Evolutionary conservation across 2,113 vertebrate genomes (phyloP), one percentile per base, ranked within the genome.

Genomic region (Carassius auratus): DNA sequence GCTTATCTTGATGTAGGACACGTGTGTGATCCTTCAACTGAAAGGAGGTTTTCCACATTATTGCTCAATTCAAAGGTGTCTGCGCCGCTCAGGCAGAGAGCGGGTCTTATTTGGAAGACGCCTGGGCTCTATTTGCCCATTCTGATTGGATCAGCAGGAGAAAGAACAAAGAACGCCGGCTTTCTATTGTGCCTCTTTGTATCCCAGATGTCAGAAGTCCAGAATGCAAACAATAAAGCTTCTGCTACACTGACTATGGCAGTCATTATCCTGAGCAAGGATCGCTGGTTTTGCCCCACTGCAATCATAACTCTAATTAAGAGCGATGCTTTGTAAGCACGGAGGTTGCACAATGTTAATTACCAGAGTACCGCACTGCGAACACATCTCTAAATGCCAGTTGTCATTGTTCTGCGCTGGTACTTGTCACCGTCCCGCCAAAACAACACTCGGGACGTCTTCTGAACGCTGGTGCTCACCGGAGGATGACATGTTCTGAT

Each of bases 281-380:
- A 94, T 94, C 85, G 57, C 84, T 84, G 89, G 87, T 91, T 93
- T 93, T 91, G 93, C 92, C 91, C 86, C 85, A 26, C 90, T 30
- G 87, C 93, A 92, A 93, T 95, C 94, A 92, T 93, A 93, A 90
- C 89, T 93, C 92, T 94, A 93, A 94, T 95, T 93, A 94, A 92
- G 92, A 93, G 94, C 93, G 91, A 91, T 94, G 94, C 94, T 89
- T 91, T 92, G 93, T 94, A 94, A 93, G 94, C 93, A 93, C 85
- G 87, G 91, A 90, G 93, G 93, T 94, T 92, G 92, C 88, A 90
- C 85, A 81, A 92, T 93, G 92, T 92, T 94, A 94, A 95, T 94
- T 93, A 91, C 50, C 57, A 14, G 36, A 79, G 79, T 80, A 90
- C 88, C 90, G 23, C 15, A 12, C 90, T 88, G 84, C 15, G 69